Evolutionary conservation across 1,140 invertebrate genomes (phyloP), one percentile per base, ranked within the genome.

Genomic region (Drosophila lini): DNA sequence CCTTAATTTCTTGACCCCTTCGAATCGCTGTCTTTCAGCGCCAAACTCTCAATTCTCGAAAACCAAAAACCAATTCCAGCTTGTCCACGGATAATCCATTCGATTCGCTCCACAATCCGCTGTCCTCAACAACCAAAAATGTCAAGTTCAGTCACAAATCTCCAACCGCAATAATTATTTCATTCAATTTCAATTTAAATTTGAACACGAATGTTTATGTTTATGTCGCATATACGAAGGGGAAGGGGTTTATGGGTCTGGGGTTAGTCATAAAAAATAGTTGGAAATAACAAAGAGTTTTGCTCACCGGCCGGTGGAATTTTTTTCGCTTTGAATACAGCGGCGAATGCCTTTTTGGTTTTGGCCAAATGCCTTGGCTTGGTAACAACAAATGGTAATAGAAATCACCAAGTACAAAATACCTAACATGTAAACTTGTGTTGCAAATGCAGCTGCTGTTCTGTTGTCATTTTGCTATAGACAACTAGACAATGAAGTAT

Each of bases 151-250:
- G 9, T 74, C 56, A 55, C 47, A 78, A 71, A 89, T 81, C 64
- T 71, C 65, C 67, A 48, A 68, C 55, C 74, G 62, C 65, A 57
- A 83, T 81, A 81, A 88, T 84, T 88, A 89, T 83, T 89, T 88
- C 80, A 83, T 88, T 82, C 83, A 78, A 83, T 67, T 82, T 82
- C 83, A 80, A 78, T 70, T 80, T 83, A 62, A 78, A 74, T 80
- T 70, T 62, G 61, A 82, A 83, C 77, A 80, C 73, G 67, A 86
- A 88, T 85, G 56, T 79, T 81, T 76, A 82, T 71, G 79, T 77
- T 86, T 64, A 69, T 81, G 65, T 76, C 47, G 59, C 65, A 60
- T 75, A 55, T 22, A 36, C 61, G 45, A 63, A 48, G 31, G 9
- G n/a, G 19, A n/a, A n/a, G 42, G 31, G 58, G 36, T 16, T 22